phyloP scores from a whole-genome alignment of 2,113 vertebrate species.

The Oryzias celebensis region DNA sequence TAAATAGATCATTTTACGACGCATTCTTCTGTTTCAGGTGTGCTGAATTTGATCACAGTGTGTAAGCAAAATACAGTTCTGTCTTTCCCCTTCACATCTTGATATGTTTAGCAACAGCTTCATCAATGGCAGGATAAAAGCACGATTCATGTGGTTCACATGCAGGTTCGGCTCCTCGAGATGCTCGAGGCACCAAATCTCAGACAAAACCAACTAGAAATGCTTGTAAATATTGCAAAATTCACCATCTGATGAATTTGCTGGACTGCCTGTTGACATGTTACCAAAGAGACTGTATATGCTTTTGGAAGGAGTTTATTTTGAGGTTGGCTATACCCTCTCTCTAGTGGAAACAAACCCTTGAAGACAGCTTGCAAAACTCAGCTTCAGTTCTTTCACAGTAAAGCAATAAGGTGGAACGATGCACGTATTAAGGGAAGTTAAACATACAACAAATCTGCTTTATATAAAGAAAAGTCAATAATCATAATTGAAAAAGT shows the following conservation, averaged over 20 bases:
- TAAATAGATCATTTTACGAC: constrained; percentile 1
- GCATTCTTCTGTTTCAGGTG: not conserved
- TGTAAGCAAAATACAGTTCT: constrained; percentile 6
- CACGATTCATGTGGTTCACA: not conserved
- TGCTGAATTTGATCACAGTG: constrained; percentile 10
- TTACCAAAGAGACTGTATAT: constrained; percentile 1
- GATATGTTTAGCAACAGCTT: not conserved
- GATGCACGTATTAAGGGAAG: constrained; percentile 55
- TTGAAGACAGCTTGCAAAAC: not conserved
- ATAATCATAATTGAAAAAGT: constrained; percentile 83
- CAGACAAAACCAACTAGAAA: not conserved
- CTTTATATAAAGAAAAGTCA: constrained; percentile 88
- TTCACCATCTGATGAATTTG: not conserved
- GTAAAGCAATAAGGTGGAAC: constrained; percentile 1
- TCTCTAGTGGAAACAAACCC: constrained; percentile 12
- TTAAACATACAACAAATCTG: constrained; percentile 79
- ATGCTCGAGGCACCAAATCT: not conserved
- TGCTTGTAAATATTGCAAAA: constrained; percentile 2
- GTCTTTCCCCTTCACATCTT: not conserved
- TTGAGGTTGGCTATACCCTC: not conserved
- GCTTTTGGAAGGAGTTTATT: constrained; percentile 4
- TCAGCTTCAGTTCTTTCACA: constrained; percentile 1
- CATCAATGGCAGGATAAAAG: constrained; percentile 10
- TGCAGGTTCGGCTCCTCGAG: not conserved
- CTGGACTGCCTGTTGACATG: not conserved